A percentile compares a stretch with the other conserved stretches of the same genome.
phyloP scores from a whole-genome alignment of 2,113 vertebrate genomes.

The Melanerpes aurifrons region DNA sequence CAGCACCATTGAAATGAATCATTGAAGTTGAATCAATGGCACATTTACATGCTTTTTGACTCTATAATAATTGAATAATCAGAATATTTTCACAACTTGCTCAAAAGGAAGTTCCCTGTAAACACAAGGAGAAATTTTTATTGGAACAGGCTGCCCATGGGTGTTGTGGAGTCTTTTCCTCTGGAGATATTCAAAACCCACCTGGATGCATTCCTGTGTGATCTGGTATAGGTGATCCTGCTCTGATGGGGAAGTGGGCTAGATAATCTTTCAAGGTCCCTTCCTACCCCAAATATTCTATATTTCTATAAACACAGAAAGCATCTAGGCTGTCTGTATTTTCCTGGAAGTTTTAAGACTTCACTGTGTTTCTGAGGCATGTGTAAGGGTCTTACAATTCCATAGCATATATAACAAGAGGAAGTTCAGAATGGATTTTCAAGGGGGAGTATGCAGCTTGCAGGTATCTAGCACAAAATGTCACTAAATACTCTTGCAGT shows the following conservation, averaged over 20 bases:
- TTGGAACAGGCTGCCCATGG: no score
- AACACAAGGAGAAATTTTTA: no score
- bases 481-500: neutral
- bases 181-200: no score
- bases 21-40: neutral
- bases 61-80: neutral
- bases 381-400: neutral
- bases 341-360: neutral
- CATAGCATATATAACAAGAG: neutral
- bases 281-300: no score
- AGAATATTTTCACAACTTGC: neutral
- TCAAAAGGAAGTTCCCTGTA: neutral
- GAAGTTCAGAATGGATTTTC: neutral
- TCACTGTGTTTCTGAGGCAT: neutral
- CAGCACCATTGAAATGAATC: neutral
- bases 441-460: neutral
- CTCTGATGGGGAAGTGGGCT: no score
- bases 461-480: accelerated
- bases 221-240: no score
- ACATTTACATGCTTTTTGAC: neutral
- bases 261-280: no score
- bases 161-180: no score
- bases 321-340: neutral
- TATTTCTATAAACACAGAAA: neutral
- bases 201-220: no score